Evolutionary conservation across 2,113 vertebrate genomes (phyloP).

Genomic region (Bucco capensis): DNA sequence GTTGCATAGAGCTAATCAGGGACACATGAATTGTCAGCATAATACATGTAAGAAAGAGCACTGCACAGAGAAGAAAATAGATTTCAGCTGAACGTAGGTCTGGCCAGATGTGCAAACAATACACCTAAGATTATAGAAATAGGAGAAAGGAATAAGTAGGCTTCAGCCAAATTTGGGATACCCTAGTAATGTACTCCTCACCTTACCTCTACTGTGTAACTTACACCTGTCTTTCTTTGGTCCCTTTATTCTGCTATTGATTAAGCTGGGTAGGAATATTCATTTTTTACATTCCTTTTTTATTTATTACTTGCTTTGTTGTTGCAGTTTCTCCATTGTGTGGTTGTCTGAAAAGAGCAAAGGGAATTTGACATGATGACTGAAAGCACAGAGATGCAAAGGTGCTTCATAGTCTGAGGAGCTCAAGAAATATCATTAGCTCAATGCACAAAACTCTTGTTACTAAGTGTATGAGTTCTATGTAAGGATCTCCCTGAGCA

Average conservation of each 20-base stretch:
- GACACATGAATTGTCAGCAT: background rate
- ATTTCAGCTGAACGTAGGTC: background rate
- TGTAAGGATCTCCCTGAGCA: background rate
- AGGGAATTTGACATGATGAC: background rate
- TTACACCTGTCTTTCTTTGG: background rate
- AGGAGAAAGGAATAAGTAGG: background rate
- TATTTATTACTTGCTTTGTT: background rate
- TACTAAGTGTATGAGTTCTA: background rate
- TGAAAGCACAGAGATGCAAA: background rate
- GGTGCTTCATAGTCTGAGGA: background rate
- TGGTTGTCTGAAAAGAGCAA: background rate
- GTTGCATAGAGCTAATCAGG: background rate
- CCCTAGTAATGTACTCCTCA: background rate
- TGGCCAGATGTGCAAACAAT: background rate
- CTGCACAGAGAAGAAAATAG: background rate
- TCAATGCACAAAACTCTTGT: background rate
- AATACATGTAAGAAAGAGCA: background rate
- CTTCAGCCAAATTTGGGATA: background rate
- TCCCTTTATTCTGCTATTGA: background rate
- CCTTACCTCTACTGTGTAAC: background rate
- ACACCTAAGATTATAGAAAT: background rate
- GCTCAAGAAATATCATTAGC: background rate
- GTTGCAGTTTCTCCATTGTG: background rate
- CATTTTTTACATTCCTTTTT: background rate
- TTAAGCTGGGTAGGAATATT: background rate